phyloP scores from a whole-genome alignment of 2,888 invertebrate genomes.

The Harpalus rubripes region DNA sequence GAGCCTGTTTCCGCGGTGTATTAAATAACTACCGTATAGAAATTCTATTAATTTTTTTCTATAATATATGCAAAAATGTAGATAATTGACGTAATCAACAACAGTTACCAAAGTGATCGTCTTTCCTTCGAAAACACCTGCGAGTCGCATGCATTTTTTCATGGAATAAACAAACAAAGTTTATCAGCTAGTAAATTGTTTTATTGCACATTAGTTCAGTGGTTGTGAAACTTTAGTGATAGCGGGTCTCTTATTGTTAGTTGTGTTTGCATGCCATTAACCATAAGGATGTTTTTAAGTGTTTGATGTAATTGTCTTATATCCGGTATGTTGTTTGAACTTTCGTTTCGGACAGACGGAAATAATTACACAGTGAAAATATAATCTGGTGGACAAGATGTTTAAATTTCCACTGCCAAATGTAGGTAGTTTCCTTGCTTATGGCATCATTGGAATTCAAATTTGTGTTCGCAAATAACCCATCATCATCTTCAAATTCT shows the following conservation, averaged over 20 bases:
- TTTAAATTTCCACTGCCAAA: conserved; percentile 13
- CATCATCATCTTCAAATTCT: conserved; percentile 14
- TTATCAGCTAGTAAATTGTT: conserved; percentile 35
- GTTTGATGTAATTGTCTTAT: conserved; percentile 53
- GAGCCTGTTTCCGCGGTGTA: background rate
- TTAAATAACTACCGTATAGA: conserved; percentile 19
- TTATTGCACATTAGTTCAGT: conserved; percentile 30
- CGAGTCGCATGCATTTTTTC: conserved; percentile 23
- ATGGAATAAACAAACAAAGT: conserved; percentile 32
- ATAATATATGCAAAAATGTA: conserved; percentile 57
- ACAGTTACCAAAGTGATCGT: conserved; percentile 34
- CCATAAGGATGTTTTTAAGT: conserved; percentile 41
- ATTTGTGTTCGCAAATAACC: conserved; percentile 22
- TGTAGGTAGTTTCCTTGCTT: conserved; percentile 2
- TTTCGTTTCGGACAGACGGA: conserved; percentile 49
- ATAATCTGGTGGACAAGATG: conserved; percentile 5
- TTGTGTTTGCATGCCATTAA: conserved; percentile 40
- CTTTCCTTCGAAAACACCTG: conserved; percentile 49
- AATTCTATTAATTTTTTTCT: conserved; percentile 17
- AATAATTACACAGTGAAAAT: conserved; percentile 45
- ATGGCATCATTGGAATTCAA: conserved; percentile 35
- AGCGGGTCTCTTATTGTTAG: background rate
- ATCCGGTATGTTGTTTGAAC: conserved; percentile 44
- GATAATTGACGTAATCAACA: conserved; percentile 35
- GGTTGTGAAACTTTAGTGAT: conserved; percentile 37